These are phyloP conservation scores for Melitaea athalia DNA, from an alignment of 2,888 invertebrate genomes.

Conservation along the genomic window DNA sequence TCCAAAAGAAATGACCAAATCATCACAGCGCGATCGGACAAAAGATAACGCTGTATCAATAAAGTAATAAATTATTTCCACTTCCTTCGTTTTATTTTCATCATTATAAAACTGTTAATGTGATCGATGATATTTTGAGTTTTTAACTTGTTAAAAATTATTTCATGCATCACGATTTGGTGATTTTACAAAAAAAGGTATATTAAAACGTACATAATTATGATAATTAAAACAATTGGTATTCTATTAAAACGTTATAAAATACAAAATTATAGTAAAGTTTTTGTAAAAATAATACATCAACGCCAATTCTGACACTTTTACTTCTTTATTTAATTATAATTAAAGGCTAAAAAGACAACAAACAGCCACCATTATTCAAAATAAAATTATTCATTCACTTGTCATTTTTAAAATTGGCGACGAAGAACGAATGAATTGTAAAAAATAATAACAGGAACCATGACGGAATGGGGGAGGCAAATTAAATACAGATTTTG, in stretches of 20 bases:
- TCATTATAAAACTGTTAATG: slow-evolving; percentile 70
- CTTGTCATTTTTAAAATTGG: slow-evolving; percentile 65
- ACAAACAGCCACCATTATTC: slow-evolving; percentile 54
- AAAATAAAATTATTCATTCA: slow-evolving; percentile 71
- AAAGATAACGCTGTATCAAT: slow-evolving; percentile 77
- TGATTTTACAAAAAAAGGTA: background rate
- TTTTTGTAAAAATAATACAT: too few species aligned
- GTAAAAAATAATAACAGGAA: slow-evolving; percentile 42
- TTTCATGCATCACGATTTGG: slow-evolving; percentile 19
- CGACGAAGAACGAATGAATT: slow-evolving; percentile 46
- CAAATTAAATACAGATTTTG: slow-evolving; percentile 27
- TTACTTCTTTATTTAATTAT: background rate
- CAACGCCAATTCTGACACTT: background rate
- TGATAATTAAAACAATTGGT: background rate
- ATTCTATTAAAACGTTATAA: background rate
- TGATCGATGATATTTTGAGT: slow-evolving; percentile 69
- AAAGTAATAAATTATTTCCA: slow-evolving; percentile 77
- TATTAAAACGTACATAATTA: background rate
- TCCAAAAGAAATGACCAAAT: slow-evolving; percentile 64
- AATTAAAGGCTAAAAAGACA: slow-evolving; percentile 30
- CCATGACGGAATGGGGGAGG: slow-evolving; percentile 36
- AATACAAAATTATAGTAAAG: too few species aligned
- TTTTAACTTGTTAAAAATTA: slow-evolving; percentile 22
- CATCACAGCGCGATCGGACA: slow-evolving; percentile 70
- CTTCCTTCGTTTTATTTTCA: slow-evolving; percentile 71